A percentile compares a stretch with the other conserved stretches of the same genome.
phyloP scores from a whole-genome alignment of 2,113 vertebrate species.

The Paramormyrops kingsleyae region DNA sequence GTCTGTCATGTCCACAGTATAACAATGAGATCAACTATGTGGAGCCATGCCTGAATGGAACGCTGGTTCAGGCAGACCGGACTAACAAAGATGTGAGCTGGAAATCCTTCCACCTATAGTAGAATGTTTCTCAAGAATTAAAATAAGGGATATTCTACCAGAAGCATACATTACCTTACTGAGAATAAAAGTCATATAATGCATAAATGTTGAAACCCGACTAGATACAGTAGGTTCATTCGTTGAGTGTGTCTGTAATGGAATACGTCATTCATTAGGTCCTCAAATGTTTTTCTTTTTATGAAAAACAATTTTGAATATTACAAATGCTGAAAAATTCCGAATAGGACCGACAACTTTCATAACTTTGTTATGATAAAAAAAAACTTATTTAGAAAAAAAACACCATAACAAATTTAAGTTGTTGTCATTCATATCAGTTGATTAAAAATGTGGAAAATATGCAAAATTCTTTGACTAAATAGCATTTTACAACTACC shows the following conservation, averaged over 20 bases:
- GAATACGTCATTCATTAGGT: background rate
- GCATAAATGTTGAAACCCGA: background rate
- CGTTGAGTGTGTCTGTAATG: background rate
- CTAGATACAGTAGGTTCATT: background rate
- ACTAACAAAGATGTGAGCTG: constrained; percentile 90
- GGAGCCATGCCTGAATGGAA: constrained; percentile 93
- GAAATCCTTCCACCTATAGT: background rate
- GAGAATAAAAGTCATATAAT: background rate
- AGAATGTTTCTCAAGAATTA: background rate
- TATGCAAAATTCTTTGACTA: too few relatives aligned
- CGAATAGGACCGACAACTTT: too few relatives aligned
- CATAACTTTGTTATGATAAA: background rate
- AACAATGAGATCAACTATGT: constrained; percentile 95
- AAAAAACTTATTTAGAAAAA: too few relatives aligned
- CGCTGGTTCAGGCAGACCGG: constrained; percentile 89
- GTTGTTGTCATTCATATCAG: too few relatives aligned
- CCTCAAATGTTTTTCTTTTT: background rate
- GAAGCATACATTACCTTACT: background rate
- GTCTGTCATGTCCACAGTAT: constrained; percentile 67
- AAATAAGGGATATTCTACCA: background rate
- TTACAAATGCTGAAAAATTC: background rate
- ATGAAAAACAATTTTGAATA: background rate
- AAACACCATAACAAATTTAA: too few relatives aligned
- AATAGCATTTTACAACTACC: too few relatives aligned
- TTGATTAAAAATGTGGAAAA: too few relatives aligned